Percentiles rank a stretch among this genome's conserved stretches.
These are phyloP conservation scores for Uromys caudimaculatus DNA, from an alignment of 2,797 vertebrate species.

Conservation along the genomic window DNA sequence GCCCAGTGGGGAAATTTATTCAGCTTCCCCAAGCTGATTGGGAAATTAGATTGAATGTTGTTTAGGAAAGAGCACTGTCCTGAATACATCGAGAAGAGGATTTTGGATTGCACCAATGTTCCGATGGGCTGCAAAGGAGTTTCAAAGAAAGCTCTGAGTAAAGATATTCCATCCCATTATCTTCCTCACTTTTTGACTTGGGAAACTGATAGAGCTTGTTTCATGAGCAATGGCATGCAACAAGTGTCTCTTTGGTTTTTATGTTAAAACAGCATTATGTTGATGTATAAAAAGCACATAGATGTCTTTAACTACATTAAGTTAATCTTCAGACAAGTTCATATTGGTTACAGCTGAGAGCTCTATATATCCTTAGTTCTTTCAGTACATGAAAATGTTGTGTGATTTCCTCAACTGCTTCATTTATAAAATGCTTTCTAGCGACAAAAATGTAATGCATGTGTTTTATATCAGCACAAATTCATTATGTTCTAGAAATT, in stretches of 20 bases:
- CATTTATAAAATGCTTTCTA: not conserved
- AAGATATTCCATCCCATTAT: not conserved
- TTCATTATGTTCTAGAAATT: not conserved
- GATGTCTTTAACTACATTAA: not conserved
- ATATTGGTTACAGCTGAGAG: not conserved
- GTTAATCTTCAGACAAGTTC: not conserved
- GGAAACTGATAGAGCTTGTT: not conserved
- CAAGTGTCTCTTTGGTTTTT: not conserved
- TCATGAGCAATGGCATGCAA: not conserved
- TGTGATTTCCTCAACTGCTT: too few relatives aligned
- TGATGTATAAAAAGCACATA: not conserved
- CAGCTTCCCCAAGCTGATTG: not conserved
- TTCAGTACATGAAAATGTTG: not conserved
- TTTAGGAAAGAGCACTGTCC: not conserved
- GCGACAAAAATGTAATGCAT: not conserved
- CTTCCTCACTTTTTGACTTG: too few relatives aligned
- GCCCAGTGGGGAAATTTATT: not conserved
- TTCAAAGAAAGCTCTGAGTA: not conserved
- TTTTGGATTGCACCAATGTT: not conserved
- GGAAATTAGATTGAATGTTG: not conserved
- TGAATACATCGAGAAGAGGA: rapidly evolving
- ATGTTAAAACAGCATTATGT: not conserved
- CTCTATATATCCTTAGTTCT: not conserved
- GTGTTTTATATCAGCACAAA: not conserved
- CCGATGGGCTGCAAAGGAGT: not conserved